Conservation (phyloP, 2,888 invertebrate genomes). For the Drosophila mimica region DNA sequence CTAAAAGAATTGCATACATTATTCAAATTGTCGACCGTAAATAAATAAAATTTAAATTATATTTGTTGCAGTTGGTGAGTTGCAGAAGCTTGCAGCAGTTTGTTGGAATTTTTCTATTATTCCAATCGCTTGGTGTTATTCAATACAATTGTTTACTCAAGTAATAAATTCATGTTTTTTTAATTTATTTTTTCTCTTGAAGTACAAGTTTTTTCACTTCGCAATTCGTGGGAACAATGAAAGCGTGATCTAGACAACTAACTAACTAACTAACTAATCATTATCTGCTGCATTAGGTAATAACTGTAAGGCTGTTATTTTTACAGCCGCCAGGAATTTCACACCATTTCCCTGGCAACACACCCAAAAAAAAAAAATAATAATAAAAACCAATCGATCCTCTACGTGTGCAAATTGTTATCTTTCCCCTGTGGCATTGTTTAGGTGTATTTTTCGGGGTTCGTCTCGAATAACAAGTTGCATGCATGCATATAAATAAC, state of each 20-base stretch:
- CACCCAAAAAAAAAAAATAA: background rate
- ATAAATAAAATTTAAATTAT: background rate
- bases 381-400: background rate
- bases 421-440: constrained; percentile 7
- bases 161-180: background rate
- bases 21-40: background rate
- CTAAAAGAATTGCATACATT: background rate
- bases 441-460: background rate
- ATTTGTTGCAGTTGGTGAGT: background rate
- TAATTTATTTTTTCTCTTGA: background rate
- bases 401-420: background rate
- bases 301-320: constrained; percentile 6
- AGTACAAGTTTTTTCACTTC: background rate
- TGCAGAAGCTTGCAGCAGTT: background rate
- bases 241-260: constrained; percentile 5
- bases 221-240: constrained; percentile 30
- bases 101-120: background rate
- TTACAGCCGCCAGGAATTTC: background rate
- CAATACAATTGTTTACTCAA: constrained; percentile 7
- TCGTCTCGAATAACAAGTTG: background rate
- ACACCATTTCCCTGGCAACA: background rate
- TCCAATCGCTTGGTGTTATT: constrained; percentile 2
- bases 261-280: background rate
- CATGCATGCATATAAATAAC: constrained; percentile 10
- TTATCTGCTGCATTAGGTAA: background rate